Conservation (phyloP, 2,797 vertebrate genomes). For the Rhodeus uyekii region DNA sequence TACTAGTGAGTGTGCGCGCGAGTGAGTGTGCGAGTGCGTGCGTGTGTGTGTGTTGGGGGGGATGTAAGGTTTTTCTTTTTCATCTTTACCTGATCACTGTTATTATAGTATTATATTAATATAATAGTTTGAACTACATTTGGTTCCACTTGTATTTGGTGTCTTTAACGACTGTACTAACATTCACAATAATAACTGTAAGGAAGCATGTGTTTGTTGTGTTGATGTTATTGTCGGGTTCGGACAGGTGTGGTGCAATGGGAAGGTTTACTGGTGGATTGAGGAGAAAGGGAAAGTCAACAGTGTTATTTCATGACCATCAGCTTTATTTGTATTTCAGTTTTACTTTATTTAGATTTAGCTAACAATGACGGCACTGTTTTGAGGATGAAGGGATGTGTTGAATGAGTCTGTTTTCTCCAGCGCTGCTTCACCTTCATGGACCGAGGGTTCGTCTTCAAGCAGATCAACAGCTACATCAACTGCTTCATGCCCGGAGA, state of each 20-base stretch:
- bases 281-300: not conserved
- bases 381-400: not conserved
- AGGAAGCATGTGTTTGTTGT: too few species aligned
- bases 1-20: too few species aligned
- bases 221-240: not conserved
- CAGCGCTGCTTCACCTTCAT: conserved; percentile 97
- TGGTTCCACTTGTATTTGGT: not conserved
- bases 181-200: too few species aligned
- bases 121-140: too few species aligned
- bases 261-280: not conserved
- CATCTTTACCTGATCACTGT: too few species aligned
- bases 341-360: not conserved
- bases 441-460: conserved; percentile 96
- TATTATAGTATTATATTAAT: too few species aligned
- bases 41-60: too few species aligned
- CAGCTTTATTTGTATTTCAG: not conserved
- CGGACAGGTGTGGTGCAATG: not conserved
- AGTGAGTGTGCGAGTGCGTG: too few species aligned
- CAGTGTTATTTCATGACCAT: not conserved
- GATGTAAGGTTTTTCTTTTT: too few species aligned
- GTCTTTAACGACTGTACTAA: not conserved
- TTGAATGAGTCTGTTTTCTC: conserved; percentile 21
- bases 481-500: conserved; percentile 94
- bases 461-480: conserved; percentile 98
- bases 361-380: not conserved